Conservation (phyloP, 2,113 vertebrate species). For the Myotis lucifugus region DNA sequence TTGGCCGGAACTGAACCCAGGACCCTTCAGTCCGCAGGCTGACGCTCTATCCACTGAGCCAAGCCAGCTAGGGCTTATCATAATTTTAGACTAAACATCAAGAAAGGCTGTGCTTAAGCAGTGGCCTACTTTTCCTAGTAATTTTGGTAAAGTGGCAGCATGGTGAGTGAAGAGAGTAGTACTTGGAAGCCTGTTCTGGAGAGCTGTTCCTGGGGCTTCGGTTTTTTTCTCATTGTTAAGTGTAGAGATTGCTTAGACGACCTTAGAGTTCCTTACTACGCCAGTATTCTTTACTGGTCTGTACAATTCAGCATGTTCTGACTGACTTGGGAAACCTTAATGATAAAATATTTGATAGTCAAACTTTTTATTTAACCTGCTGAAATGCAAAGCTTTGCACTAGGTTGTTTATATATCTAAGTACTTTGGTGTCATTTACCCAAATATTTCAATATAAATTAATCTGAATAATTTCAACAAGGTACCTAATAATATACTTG, state of each 20-base stretch:
- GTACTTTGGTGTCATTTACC: background rate
- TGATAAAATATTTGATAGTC: conserved; percentile 10
- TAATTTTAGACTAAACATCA: background rate
- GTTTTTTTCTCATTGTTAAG: background rate
- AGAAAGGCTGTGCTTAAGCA: background rate
- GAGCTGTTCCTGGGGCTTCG: background rate
- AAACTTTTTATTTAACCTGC: conserved; percentile 16
- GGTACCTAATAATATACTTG: background rate
- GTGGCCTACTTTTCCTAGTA: background rate
- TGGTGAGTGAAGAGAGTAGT: background rate
- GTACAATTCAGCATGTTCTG: background rate
- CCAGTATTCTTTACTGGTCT: background rate
- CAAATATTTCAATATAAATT: conserved; percentile 6
- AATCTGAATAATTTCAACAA: conserved; percentile 24
- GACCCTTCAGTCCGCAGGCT: no score
- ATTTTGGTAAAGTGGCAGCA: background rate
- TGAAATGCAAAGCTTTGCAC: conserved; percentile 39
- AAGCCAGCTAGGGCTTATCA: no score
- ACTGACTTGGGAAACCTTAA: background rate
- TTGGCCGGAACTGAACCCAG: no score
- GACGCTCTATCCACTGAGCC: no score
- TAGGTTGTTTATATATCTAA: background rate
- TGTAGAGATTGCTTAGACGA: background rate
- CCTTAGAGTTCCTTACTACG: background rate
- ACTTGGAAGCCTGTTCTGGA: background rate